Evolutionary conservation across 1,140 invertebrate genomes (phyloP), one percentile per base, ranked within the genome.

Genomic region (Trachelipus rathkii): DNA sequence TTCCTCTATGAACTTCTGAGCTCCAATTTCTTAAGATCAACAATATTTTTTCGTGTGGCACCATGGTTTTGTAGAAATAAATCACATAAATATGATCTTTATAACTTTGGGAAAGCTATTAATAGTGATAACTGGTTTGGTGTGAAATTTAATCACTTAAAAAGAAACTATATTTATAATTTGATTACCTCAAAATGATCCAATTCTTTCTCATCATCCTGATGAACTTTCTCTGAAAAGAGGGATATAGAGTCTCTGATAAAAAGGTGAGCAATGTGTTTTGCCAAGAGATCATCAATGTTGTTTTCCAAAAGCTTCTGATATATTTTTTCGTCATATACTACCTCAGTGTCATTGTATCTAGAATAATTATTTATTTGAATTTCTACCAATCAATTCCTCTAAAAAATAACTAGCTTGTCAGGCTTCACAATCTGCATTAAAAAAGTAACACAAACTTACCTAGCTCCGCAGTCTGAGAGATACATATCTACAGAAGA

Each of bases 401-500:
- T 3, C 50, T 19, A 19, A 15, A 4, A 15, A 60, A 60, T 60
- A 60, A 60, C 2, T 19, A 60, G 1, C 2, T 60, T 19, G 11
- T 60, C 2, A 4, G 1, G 19, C 19, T 60, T 4, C 8, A 15
- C 4, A 60, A 60, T 13, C 50, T 13, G 8, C 50, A 60, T 15
- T 60, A 15, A 13, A 1, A 15, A 43, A 43, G 60, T 15, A 45
- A 71, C 19, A 5, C 19, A 73, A 43, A 78, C 76, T 76, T 43
- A 80, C 80, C 74, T 78, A 44, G 76, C 46, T 68, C 94, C 92
- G 81, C 92, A 89, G 21, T 91, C 89, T 53, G 95, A 98, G 11
- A 99, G 87, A 85, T 99, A 99, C 2, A 93, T 96, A 86, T 98
- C 96, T 69, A 99, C 97, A 0, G 96, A 97, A 85, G 97, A 97